Evolutionary conservation across 2,888 invertebrate species (phyloP).

Genomic region (Laspeyria flexula): DNA sequence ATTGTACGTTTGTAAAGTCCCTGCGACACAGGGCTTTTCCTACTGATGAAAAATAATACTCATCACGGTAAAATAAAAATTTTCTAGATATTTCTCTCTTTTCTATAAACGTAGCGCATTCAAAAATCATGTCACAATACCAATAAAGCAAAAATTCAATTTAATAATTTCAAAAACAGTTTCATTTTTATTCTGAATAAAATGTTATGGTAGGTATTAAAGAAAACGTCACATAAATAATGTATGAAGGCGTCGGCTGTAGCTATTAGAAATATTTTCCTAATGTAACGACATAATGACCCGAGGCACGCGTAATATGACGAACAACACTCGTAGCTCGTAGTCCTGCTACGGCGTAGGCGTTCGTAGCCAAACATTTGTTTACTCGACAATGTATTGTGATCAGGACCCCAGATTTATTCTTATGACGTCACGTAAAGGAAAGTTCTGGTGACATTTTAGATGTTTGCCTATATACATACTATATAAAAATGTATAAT

Average conservation of each 20-base stretch:
- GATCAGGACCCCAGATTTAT: not conserved
- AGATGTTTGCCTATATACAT: too few relatives aligned
- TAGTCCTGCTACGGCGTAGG: conserved; percentile 56
- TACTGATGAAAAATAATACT: too few relatives aligned
- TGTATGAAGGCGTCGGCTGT: not conserved
- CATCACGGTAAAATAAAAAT: too few relatives aligned
- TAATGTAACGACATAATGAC: not conserved
- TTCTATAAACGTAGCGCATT: too few relatives aligned
- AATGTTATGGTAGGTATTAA: not conserved
- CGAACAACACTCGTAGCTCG: conserved; percentile 3
- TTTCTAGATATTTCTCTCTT: too few relatives aligned
- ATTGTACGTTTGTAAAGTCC: too few relatives aligned
- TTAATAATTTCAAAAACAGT: too few relatives aligned
- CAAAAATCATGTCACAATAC: too few relatives aligned
- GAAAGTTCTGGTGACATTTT: not conserved
- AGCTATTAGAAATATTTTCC: not conserved
- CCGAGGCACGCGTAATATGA: conserved; percentile 1
- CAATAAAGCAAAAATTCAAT: too few relatives aligned
- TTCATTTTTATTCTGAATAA: too few relatives aligned
- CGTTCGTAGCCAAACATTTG: conserved; percentile 36
- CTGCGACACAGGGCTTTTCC: too few relatives aligned
- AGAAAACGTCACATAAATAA: not conserved
- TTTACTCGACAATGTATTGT: not conserved
- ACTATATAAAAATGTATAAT: too few relatives aligned
- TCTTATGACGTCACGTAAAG: conserved; percentile 10